Conservation (phyloP, 2,113 vertebrate species). For the Dryoscopus gambensis region DNA sequence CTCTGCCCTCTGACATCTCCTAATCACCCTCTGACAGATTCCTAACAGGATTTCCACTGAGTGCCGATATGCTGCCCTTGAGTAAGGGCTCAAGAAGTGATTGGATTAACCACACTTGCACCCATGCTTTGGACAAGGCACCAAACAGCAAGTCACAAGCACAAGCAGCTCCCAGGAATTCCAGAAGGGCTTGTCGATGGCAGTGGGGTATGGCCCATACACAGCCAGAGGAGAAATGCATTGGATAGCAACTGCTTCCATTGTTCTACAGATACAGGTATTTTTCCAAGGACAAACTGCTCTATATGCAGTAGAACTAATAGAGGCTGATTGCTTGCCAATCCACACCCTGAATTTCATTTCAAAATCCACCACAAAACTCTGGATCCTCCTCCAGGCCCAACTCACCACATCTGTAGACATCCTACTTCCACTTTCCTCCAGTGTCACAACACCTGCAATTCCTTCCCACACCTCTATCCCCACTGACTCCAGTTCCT, state of each 20-base stretch:
- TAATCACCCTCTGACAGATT: conserved; percentile 52
- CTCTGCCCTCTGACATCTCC: conserved; percentile 39
- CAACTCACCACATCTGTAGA: not conserved
- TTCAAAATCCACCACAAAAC: not conserved
- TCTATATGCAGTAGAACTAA: not conserved
- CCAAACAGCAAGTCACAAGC: not conserved
- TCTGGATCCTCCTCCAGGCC: not conserved
- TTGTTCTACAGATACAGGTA: not conserved
- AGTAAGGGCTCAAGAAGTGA: not conserved
- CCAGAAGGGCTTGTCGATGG: not conserved
- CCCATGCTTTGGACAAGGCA: not conserved
- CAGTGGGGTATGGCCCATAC: not conserved
- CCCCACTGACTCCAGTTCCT: not conserved
- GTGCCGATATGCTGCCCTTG: not conserved
- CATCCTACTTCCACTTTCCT: not conserved
- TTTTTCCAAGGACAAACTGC: not conserved
- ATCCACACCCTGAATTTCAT: not conserved
- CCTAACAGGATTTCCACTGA: conserved; percentile 51
- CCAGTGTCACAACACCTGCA: not conserved
- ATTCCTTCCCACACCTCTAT: not conserved
- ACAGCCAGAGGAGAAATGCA: not conserved
- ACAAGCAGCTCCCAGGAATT: not conserved
- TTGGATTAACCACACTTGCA: not conserved
- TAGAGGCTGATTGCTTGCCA: not conserved
- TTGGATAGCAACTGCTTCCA: not conserved